These are phyloP conservation scores for Cygnus buccinator DNA, from an alignment of 2,113 vertebrate species.

Conservation along the genomic window DNA sequence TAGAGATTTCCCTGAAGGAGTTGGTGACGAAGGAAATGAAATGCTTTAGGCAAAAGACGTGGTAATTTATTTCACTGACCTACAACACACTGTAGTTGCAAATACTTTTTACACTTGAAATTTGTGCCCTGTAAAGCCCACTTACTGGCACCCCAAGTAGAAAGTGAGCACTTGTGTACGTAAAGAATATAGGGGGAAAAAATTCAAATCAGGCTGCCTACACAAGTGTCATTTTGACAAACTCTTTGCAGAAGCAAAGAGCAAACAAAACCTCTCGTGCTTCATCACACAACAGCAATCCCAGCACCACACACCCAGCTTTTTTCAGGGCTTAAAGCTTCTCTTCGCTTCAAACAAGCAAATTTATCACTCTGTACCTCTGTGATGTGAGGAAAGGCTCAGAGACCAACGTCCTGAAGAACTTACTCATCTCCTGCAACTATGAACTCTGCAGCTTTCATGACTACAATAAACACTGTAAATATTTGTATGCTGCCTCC, in stretches of 20 bases:
- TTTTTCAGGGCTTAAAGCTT: neutral
- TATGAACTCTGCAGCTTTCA: neutral
- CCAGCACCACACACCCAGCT: neutral
- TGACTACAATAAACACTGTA: neutral
- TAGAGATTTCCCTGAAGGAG: neutral
- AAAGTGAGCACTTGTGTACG: neutral
- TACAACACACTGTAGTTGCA: neutral
- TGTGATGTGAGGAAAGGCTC: neutral
- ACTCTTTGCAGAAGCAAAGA: neutral
- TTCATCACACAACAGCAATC: neutral
- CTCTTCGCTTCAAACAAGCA: neutral
- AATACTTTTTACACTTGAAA: neutral
- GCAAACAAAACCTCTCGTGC: neutral
- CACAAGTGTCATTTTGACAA: neutral
- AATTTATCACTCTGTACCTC: accelerated
- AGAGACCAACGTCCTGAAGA: accelerated
- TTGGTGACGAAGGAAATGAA: neutral
- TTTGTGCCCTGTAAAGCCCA: neutral
- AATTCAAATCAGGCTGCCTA: neutral
- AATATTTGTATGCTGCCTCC: neutral
- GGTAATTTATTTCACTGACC: neutral
- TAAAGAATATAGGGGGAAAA: neutral
- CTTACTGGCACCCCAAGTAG: neutral
- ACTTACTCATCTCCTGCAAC: neutral
- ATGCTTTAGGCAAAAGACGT: neutral